Evolutionary conservation across 2,888 invertebrate species (phyloP), one percentile per base, ranked within the genome.

Genomic region (Hymenopus coronatus): DNA sequence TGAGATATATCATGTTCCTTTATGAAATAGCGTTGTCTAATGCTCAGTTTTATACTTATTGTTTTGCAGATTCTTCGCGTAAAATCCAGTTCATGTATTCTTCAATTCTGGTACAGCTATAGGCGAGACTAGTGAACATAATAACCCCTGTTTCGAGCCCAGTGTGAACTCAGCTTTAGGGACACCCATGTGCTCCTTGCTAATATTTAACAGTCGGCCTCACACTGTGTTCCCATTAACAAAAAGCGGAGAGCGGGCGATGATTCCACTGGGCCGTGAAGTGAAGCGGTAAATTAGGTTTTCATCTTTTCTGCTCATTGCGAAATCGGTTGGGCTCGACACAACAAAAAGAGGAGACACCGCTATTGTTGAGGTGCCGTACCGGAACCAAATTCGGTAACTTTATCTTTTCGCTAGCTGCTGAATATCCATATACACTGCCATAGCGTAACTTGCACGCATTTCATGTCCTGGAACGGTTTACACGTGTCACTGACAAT

Each of bases 281-380:
- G 28, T 88, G 88, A 88, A 84, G 88, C 54, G 88, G 88, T 82
- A 88, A 84, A 88, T 88, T 88, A 88, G 88, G 83, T 88, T 88
- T 84, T 84, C 88, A 88, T 88, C 84, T 70, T 12, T 86, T 70
- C 54, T 70, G 54, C 54, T 70, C 54, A 83, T 83, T 83, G 83
- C 28, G 30, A 30, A 83, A 83, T 83, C 28, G 83, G 54, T 70
- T 70, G 54, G 54, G 20, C 54, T 25, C 54, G 54, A 70, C 54
- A 70, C 54, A 70, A 70, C 54, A 70, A 70, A 70, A 70, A 70
- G 54, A 70, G 54, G 54, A 70, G 54, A 70, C 54, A 70, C 54
- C 25, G 15, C 54, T 70, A 70, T 70, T 70, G 54, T 70, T 70
- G 54, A 20, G 54, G 54, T 70, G 54, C 54, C 54, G 54, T 70